Base-by-base conservation (phyloP, 1,140 invertebrate species). In the Lanistes nyassanus region DNA sequence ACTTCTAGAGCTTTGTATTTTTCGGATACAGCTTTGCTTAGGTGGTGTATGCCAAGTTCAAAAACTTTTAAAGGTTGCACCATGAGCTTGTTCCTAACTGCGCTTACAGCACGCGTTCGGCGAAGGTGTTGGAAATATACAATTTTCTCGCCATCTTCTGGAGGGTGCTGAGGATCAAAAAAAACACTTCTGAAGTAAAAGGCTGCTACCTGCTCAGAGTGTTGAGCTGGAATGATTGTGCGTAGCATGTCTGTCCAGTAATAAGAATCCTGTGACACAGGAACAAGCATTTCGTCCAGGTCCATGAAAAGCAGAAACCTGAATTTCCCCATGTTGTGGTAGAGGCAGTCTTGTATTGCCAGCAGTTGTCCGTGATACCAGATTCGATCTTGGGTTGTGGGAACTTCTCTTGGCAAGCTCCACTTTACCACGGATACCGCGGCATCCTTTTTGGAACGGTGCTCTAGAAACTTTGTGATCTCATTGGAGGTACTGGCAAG, bases 41-140 rank as follows among this genome's bases (percentile, higher is more conserved):
- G 80, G 75, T 89, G 88, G 69, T 89, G 88, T 19, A 89, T 88
- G 6, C 88, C 88, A 66, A 88, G 72, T 76, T 88, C 86, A 71
- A 86, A 84, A 21, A 88, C 81, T 42, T 77, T 77, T 13, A 80
- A 60, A 7, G 88, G 83, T 65, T 76, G 72, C 0, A 89, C 82
- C 31, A 89, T 80, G 36, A 87, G 67, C 71, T 89, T 89, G 5
- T 82, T 83, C 69, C 87, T 76, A 1, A 81, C 65, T 11, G 37
- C 56, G 74, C 85, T 88, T 2, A 84, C 67, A 11, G 69, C 53
- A 51, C 65, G 71, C n/a, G 80, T 84, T 55, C 88, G 67, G 36
- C 84, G 64, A 19, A 81, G 36, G 34, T 78, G 73, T 70, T 82
- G 83, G 19, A 86, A 81, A 74, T 83, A 83, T 23, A 51, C 21